Percentiles rank a stretch among this genome's conserved stretches.
Conservation (phyloP, 2,797 vertebrate genomes). For the Crenichthys baileyi region DNA sequence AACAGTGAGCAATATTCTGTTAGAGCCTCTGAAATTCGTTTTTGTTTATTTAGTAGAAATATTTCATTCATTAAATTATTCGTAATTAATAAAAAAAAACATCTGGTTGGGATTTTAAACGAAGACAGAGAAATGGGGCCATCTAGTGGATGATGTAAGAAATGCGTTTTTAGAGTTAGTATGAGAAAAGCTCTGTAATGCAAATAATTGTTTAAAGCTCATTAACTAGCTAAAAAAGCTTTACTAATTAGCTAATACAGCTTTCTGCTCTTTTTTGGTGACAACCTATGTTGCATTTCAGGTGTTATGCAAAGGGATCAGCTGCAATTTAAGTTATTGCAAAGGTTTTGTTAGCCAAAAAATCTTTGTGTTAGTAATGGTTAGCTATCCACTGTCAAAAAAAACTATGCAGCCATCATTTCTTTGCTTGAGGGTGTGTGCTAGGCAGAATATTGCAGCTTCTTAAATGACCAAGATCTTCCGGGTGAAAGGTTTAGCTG, state of each 20-base stretch:
- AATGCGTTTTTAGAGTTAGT: background rate
- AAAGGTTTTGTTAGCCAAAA: background rate
- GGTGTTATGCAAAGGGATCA: background rate
- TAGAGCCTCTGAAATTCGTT: background rate
- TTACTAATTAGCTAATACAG: background rate
- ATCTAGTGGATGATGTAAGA: conserved; percentile 61
- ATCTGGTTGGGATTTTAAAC: background rate
- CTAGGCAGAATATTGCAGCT: background rate
- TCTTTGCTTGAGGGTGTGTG: background rate
- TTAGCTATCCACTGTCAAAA: background rate
- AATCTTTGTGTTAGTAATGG: background rate
- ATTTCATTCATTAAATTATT: conserved; percentile 45
- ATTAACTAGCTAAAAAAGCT: background rate
- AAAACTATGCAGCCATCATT: background rate
- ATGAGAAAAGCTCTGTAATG: too few relatives aligned
- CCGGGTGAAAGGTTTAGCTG: background rate
- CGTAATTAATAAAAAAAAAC: conserved; percentile 47
- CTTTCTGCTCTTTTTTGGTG: background rate
- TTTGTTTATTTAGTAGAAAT: background rate
- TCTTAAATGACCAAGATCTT: background rate
- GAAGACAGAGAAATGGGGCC: conserved; percentile 53
- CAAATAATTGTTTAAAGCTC: background rate
- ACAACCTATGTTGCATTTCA: background rate
- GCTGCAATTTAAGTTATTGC: background rate
- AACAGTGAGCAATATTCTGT: background rate